Evolutionary conservation across 2,888 invertebrate species (phyloP), one percentile per base, ranked within the genome.

Genomic region (Heterodera filipjevi): DNA sequence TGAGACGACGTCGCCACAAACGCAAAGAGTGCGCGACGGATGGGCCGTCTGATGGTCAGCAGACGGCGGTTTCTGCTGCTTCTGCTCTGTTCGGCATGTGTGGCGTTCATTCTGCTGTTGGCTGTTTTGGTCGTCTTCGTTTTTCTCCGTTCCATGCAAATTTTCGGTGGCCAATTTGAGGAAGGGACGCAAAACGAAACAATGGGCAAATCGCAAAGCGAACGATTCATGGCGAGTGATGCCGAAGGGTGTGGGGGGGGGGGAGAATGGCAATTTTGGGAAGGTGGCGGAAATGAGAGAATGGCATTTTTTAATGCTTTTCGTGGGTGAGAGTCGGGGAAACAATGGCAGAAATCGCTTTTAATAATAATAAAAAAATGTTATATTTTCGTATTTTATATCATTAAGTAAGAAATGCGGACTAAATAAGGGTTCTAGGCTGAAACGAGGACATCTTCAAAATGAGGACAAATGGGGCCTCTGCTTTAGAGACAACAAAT

Each of bases 41-140:
- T 68, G 0, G 22, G 32, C 32, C 68, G 35, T 16, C 35, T 68
- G 35, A 68, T 68, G n/a, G n/a, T n/a, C n/a, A n/a, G n/a, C 35
- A n/a, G 68, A 22, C 68, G 68, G 19, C 22, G 35, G 68, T 68
- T 68, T 32, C 8, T 35, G 14, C 8, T 68, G 32, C 35, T 68
- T 22, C 3, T 35, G 22, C 35, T 68, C 14, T 32, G 68, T 22
- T 16, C 35, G 19, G 68, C 33, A 8, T n/a, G 16, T 22, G 35
- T 68, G 5, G 68, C 68, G 35, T 68, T 68, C 33, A 33, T 68
- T 68, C 8, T 68, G 33, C 22, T 68, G n/a, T n/a, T n/a, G 68
- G 33, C 68, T 3, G 27, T 66, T 32, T 66, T 66, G 19, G 16
- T 49, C 27, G 27, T 27, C 22, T 68, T 68, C 16, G 33, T 68